Evolutionary conservation across 2,113 vertebrate genomes (phyloP), one percentile per base, ranked within the genome.

Genomic region (Dipodomys merriami): DNA sequence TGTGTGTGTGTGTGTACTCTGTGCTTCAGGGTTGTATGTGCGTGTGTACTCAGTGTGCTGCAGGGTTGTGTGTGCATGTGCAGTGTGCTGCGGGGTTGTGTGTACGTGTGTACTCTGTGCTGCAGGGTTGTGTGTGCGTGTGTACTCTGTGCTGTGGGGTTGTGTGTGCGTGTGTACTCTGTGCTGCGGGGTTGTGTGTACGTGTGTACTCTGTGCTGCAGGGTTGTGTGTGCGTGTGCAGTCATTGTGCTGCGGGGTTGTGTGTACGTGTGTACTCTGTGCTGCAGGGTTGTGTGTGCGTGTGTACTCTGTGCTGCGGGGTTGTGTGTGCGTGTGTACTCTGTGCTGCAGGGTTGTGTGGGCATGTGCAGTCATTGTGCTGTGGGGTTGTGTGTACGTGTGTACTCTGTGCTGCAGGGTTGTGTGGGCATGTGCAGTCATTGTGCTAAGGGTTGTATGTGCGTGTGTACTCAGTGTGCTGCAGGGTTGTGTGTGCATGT

Each of bases 161-260:
- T 23, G 3, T 62, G 74, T 23, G n/a, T 57, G 44, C 15, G 10
- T 6, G 23, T 11, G 8, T 27, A 57, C 53, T 57, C 15, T 12
- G 6, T 53, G 53, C 12, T 49, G 49, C 12, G 49, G 49, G 33
- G 5, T 12, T 23, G 3, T 62, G 74, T 23, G n/a, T 57, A 33
- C 15, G 10, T 6, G 23, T 11, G 8, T 27, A 57, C 53, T 57
- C 15, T 12, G 6, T 53, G 53, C 27, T 29, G 23, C n/a, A 67
- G 2, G 4, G 19, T 23, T 60, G 49, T 13, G 33, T 18, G n/a
- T 13, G 10, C 6, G 6, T 25, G 62, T n/a, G 6, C 0, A 7
- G 44, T 53, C 5, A n/a, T n/a, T 53, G 57, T 71, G 29, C 8
- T 60, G 33, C 35, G 20, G 23, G 16, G 39, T 39, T 22, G 53